phyloP scores from a whole-genome alignment of 2,888 invertebrate genomes.

The Cryptosula pallasiana region DNA sequence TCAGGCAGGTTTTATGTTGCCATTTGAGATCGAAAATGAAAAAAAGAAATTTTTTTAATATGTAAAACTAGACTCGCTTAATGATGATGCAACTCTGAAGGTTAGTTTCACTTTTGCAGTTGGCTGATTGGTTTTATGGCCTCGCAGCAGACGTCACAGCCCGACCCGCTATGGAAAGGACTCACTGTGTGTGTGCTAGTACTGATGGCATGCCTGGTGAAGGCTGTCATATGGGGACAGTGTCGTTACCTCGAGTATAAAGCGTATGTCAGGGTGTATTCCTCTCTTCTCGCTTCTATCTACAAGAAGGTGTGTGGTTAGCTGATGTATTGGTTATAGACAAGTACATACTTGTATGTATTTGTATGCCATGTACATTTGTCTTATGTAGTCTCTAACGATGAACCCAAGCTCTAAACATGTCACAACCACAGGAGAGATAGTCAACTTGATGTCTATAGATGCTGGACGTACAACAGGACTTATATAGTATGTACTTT shows the following conservation, averaged over 20 bases:
- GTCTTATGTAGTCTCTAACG: constrained; percentile 40
- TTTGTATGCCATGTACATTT: too few relatives aligned
- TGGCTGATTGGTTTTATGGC: not conserved
- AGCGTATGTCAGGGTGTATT: not conserved
- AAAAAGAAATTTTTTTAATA: too few relatives aligned
- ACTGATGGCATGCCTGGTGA: not conserved
- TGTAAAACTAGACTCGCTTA: too few relatives aligned
- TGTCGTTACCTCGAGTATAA: not conserved
- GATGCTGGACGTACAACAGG: constrained; percentile 41
- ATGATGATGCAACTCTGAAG: too few relatives aligned
- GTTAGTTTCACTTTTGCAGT: too few relatives aligned
- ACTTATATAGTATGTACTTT: not conserved
- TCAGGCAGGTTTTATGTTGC: too few relatives aligned
- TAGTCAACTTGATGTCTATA: constrained; percentile 52
- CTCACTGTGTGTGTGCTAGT: not conserved
- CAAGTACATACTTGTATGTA: too few relatives aligned
- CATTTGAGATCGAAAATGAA: too few relatives aligned
- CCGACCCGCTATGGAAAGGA: constrained; percentile 9
- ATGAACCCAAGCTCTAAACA: constrained; percentile 44
- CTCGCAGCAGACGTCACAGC: not conserved
- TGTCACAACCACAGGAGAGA: constrained; percentile 46
- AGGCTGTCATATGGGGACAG: not conserved
- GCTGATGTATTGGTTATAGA: too few relatives aligned
- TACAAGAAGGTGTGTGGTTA: not conserved
- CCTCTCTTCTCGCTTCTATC: not conserved